Conservation (phyloP, 1,140 invertebrate species). For the Asobara japonica region DNA sequence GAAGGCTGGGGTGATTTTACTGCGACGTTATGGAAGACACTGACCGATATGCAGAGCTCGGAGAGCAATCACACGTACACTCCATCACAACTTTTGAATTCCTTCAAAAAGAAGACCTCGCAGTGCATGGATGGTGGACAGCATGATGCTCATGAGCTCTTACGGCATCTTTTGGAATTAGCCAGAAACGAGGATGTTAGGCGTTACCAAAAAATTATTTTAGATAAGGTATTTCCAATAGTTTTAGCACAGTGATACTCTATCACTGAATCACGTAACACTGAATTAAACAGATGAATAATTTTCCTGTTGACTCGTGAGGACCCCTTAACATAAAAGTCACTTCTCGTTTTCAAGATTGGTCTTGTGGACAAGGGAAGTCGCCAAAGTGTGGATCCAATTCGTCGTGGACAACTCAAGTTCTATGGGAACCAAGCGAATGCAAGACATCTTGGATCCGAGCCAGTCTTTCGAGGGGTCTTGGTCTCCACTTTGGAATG, state of each 20-base stretch:
- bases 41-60: conserved; percentile 60
- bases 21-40: conserved; percentile 53
- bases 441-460: conserved; percentile 81
- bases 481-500: conserved; percentile 91
- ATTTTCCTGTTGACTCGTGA: too few species aligned
- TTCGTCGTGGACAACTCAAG: conserved; percentile 78
- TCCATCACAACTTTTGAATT: conserved; percentile 78
- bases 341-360: too few species aligned
- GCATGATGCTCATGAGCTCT: conserved; percentile 95
- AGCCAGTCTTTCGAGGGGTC: conserved; percentile 85
- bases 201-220: conserved; percentile 81
- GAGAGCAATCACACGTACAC: conserved; percentile 71
- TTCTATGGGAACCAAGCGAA: conserved; percentile 85
- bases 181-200: conserved; percentile 72
- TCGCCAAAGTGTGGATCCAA: conserved; percentile 77
- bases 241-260: too few species aligned
- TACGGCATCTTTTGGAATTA: conserved; percentile 88
- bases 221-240: too few species aligned
- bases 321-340: too few species aligned
- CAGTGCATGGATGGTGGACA: conserved; percentile 94
- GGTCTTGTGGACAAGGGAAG: conserved; percentile 75
- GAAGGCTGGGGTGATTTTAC: conserved; percentile 76
- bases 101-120: conserved; percentile 79
- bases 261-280: too few species aligned
- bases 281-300: too few species aligned